Base-by-base conservation (phyloP, 2,113 vertebrate species). In the Macquaria ambigua region DNA sequence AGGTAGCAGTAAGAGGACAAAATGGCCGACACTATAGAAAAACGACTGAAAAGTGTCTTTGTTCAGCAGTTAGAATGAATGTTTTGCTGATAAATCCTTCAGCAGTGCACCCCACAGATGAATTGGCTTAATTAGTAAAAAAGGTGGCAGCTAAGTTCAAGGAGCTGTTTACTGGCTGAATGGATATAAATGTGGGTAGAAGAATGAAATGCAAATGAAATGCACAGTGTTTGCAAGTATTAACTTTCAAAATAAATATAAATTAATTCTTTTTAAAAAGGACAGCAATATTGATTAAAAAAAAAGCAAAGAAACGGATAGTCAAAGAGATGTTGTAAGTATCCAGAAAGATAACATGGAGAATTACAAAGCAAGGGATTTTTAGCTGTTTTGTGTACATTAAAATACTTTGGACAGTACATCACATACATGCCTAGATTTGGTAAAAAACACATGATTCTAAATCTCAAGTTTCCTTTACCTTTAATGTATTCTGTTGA, bases 131-230 rank as follows among this genome's bases (percentile, higher is more conserved):
- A 37, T 46, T 31, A 62, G 23, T 74, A 52, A 90, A 78, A 31
- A 81, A 78, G 69, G 62, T 79, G 46, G n/a, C 16, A 31, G 58
- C 31, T 10, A 6, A 39, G 81, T 84, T 86, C 85, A 90, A 76
- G 79, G 76, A 37, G 34, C 66, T 78, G 81, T 71, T 81, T 74
- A 67, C 64, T 23, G 41, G n/a, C 62, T 59, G 63, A 71, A 10
- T 69, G 63, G 50, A 71, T 28, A 10, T 46, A 70, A 74, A 70
- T 34, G 6, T 55, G 2, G 31, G 58, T 63, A 6, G 23, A 43
- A 55, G 52, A 74, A 69, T 72, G 31, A 67, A 23, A 58, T 53
- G 55, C 68, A 59, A 83, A 73, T 61, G 11, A 67, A 72, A 80
- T 28, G 67, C 39, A 76, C 18, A 23, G 11, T 48, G 41, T 16